A percentile compares a stretch with the other conserved stretches of the same genome.
Evolutionary conservation across 2,113 vertebrate species (phyloP).

Genomic region (Elephas maximus): DNA sequence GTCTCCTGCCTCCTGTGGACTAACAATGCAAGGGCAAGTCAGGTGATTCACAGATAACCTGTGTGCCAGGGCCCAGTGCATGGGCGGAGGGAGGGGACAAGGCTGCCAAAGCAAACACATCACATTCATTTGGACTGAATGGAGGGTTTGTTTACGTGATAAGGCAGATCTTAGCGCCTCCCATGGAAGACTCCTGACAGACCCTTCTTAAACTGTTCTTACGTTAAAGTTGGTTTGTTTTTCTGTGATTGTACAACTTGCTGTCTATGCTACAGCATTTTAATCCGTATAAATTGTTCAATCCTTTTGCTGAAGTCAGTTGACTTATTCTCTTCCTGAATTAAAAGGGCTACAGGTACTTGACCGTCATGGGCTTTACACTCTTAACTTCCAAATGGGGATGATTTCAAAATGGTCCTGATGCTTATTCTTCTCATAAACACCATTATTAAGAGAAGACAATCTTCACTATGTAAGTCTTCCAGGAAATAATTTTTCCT

Average conservation of each 20-base stretch:
- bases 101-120: conserved; percentile 53
- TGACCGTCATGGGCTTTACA: neutral
- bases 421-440: neutral
- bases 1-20: neutral
- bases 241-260: neutral
- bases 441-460: neutral
- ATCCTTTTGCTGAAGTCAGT: neutral
- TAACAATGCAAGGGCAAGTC: neutral
- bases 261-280: neutral
- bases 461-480: neutral
- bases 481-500: neutral
- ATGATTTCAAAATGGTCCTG: neutral
- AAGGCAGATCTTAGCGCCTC: neutral
- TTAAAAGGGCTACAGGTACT: neutral
- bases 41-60: conserved; percentile 58
- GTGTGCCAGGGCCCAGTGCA: neutral
- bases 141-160: neutral
- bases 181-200: neutral
- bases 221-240: neutral
- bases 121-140: neutral
- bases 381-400: neutral
- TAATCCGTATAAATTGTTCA: neutral
- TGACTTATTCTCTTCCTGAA: neutral
- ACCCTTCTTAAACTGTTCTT: neutral
- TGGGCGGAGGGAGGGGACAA: neutral